These are phyloP conservation scores for Chrysaora quinquecirrha DNA, from an alignment of 30 jellyfish, hydroid and myxozoan genomes.

Conservation along the genomic window DNA sequence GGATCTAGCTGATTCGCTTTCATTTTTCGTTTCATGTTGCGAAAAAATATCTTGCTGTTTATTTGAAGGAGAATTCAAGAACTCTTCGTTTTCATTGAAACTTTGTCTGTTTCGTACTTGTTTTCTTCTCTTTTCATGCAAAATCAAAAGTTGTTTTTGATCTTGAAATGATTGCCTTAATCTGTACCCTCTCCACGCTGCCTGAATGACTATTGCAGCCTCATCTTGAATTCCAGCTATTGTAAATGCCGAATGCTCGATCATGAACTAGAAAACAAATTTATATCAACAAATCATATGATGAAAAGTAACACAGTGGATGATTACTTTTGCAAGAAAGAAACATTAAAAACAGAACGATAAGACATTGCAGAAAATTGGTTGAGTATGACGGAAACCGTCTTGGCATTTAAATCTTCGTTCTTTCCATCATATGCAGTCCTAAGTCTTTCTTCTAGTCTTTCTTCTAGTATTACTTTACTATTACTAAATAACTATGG, in stretches of 20 bases:
- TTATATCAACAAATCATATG: no score
- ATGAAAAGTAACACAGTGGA: no score
- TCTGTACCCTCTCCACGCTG: slow-evolving; percentile 88
- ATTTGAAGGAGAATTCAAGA: not conserved
- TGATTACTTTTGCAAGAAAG: no score
- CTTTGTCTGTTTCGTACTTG: slow-evolving; percentile 11
- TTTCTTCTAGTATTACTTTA: no score
- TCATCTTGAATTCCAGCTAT: slow-evolving; percentile 88
- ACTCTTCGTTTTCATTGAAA: not conserved
- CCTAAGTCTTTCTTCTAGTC: no score
- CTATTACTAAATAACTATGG: no score
- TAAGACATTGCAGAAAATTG: no score
- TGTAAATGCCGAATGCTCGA: slow-evolving; percentile 92
- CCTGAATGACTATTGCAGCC: slow-evolving; percentile 89
- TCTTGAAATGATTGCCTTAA: slow-evolving; percentile 52
- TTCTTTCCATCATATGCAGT: no score
- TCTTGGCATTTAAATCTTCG: no score
- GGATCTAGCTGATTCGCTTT: not conserved
- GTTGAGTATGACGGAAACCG: no score
- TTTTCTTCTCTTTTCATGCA: slow-evolving; percentile 55
- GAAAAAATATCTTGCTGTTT: no score
- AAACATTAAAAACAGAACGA: no score
- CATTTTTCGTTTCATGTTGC: not conserved
- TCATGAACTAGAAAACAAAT: slow-evolving; percentile 65
- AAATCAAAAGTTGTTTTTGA: slow-evolving; percentile 39